These are phyloP conservation scores for Wiebesia pumilae DNA, from an alignment of 1,140 invertebrate species.

Conservation along the genomic window DNA sequence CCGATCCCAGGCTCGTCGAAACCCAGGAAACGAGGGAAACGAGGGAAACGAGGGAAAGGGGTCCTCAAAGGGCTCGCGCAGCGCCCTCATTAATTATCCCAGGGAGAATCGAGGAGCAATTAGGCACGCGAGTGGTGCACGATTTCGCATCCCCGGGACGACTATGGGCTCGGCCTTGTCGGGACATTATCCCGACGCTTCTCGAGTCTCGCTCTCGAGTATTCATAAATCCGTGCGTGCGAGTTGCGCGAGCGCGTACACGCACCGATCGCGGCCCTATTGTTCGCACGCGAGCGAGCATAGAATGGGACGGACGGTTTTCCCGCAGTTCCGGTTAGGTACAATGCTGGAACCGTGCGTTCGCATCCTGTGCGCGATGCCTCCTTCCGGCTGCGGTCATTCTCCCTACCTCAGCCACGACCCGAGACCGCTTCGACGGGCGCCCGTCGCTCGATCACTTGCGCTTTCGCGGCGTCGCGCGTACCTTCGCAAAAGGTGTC, in stretches of 20 bases:
- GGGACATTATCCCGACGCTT: too few species aligned
- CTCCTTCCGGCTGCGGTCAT: conserved; percentile 11
- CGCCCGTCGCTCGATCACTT: neutral
- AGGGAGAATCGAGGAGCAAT: too few species aligned
- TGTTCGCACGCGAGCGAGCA: neutral
- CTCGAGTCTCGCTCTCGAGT: conserved; percentile 38
- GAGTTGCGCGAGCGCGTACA: neutral
- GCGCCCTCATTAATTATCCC: neutral
- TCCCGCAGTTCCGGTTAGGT: conserved; percentile 66
- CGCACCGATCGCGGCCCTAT: neutral
- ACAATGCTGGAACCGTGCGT: conserved; percentile 63
- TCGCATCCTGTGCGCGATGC: conserved; percentile 63
- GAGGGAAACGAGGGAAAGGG: too few species aligned
- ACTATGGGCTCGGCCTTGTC: too few species aligned
- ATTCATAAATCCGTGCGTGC: conserved; percentile 53
- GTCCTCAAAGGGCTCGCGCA: neutral
- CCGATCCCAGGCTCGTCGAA: neutral
- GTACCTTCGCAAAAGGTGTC: neutral
- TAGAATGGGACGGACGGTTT: conserved; percentile 56
- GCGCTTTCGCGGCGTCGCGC: neutral
- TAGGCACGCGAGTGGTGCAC: too few species aligned
- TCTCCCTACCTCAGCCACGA: neutral
- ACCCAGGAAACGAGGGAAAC: too few species aligned
- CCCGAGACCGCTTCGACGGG: too few species aligned
- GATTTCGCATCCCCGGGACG: too few species aligned